Conservation (phyloP, 2,797 vertebrate genomes). For the Martes flavigula region DNA sequence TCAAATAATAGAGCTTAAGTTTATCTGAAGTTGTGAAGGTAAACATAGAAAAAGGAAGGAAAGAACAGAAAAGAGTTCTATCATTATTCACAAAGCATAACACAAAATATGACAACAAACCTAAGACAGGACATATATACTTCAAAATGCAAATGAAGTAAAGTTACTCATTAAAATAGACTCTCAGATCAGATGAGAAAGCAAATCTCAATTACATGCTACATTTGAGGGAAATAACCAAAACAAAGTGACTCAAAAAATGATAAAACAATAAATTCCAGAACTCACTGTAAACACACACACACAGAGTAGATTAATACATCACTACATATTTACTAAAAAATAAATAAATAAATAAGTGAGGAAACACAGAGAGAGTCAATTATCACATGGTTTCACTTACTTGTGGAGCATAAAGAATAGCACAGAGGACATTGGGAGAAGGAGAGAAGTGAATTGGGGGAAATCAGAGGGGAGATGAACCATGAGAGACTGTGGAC, state of each 20-base stretch:
- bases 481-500: too few relatives aligned
- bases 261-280: background rate
- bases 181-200: slow-evolving; percentile 7
- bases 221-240: background rate
- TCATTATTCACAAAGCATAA: slow-evolving; percentile 17
- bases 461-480: too few relatives aligned
- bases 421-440: too few relatives aligned
- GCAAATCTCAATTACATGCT: background rate
- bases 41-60: slow-evolving; percentile 3
- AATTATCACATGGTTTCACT: too few relatives aligned
- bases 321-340: slow-evolving; percentile 10
- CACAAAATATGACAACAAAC: background rate
- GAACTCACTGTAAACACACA: background rate
- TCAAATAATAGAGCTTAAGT: background rate
- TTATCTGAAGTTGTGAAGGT: background rate
- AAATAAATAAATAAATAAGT: background rate
- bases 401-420: too few relatives aligned
- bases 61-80: background rate
- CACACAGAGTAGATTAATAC: background rate
- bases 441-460: too few relatives aligned
- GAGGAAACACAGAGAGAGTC: background rate
- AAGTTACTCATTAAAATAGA: slow-evolving; percentile 54
- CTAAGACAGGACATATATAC: background rate
- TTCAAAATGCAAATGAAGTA: slow-evolving; percentile 44
- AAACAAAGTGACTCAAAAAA: slow-evolving; percentile 25